A percentile compares a stretch with the other conserved stretches of the same genome.
Evolutionary conservation across 2,113 vertebrate species (phyloP).

Genomic region (Girardinichthys multiradiatus): DNA sequence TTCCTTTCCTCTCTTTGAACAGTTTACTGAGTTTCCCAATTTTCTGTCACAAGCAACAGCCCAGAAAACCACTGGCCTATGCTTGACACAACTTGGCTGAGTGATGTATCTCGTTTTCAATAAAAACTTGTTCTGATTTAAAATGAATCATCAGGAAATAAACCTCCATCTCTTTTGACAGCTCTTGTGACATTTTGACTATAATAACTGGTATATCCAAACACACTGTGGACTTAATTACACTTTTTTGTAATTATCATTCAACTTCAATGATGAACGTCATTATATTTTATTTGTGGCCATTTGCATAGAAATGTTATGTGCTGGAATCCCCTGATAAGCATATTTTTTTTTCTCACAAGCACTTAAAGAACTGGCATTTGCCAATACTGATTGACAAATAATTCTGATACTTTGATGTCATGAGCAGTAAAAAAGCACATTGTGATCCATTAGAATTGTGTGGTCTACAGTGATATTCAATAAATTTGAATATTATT

Average conservation of each 20-base stretch:
- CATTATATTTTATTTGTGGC: too few species aligned
- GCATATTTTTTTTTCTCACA: neutral
- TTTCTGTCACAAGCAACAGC: slow-evolving; percentile 11
- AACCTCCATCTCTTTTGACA: neutral
- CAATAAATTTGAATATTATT: too few species aligned
- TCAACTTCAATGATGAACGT: too few species aligned
- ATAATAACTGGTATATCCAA: neutral
- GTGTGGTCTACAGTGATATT: too few species aligned
- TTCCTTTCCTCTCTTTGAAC: slow-evolving; percentile 36
- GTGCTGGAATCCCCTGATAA: neutral
- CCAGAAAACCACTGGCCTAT: slow-evolving; percentile 39
- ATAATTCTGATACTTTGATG: too few species aligned
- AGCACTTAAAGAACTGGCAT: too few species aligned
- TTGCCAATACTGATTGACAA: too few species aligned
- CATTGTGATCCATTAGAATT: too few species aligned
- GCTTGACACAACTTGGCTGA: slow-evolving; percentile 39
- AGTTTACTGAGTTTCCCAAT: slow-evolving; percentile 17
- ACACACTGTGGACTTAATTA: neutral
- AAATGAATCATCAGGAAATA: slow-evolving; percentile 1
- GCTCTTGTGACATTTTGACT: neutral
- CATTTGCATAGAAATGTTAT: neutral
- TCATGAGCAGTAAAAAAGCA: too few species aligned
- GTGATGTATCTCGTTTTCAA: slow-evolving; percentile 19
- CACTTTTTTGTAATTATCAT: too few species aligned
- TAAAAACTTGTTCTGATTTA: neutral